Evolutionary conservation across 2,113 vertebrate genomes (phyloP).

Genomic region (Odobenus rosmarus): DNA sequence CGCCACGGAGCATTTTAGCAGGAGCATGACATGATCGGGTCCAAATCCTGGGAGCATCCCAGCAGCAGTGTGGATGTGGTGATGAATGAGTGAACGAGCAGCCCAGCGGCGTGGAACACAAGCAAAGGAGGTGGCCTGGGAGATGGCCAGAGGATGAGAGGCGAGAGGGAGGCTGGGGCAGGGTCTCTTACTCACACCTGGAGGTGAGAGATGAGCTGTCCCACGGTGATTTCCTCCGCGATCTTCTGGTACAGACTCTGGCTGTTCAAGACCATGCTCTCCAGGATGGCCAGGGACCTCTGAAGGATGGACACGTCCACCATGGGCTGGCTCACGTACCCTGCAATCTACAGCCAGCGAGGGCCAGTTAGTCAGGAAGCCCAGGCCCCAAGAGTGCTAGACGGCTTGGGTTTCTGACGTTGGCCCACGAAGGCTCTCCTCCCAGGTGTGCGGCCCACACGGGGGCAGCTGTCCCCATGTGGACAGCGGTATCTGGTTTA

Average conservation of each 20-base stretch:
- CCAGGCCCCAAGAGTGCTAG: not conserved
- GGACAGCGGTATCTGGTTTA: not conserved
- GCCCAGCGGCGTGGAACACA: not conserved
- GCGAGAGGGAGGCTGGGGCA: too few species aligned
- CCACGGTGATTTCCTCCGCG: constrained; percentile 97
- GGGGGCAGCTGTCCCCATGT: not conserved
- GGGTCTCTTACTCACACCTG: constrained; percentile 94
- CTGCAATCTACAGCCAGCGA: constrained; percentile 90
- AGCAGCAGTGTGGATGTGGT: not conserved
- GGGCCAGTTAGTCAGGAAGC: not conserved
- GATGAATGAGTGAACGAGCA: not conserved
- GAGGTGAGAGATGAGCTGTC: constrained; percentile 98
- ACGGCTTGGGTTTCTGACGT: not conserved
- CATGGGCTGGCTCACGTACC: constrained; percentile 97
- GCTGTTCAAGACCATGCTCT: constrained; percentile 99
- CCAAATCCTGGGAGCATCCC: not conserved
- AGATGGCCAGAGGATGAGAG: not conserved
- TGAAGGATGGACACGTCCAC: constrained; percentile 98
- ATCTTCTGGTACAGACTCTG: constrained; percentile 98
- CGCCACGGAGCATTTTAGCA: not conserved
- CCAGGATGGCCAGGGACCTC: constrained; percentile 96
- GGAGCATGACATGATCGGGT: not conserved
- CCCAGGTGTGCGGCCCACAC: too few species aligned
- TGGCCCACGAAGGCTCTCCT: not conserved
- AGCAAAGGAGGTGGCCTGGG: not conserved